Base-by-base conservation (phyloP, 30 jellyfish, hydroid and myxozoan genomes). In the Turritopsis rubra region DNA sequence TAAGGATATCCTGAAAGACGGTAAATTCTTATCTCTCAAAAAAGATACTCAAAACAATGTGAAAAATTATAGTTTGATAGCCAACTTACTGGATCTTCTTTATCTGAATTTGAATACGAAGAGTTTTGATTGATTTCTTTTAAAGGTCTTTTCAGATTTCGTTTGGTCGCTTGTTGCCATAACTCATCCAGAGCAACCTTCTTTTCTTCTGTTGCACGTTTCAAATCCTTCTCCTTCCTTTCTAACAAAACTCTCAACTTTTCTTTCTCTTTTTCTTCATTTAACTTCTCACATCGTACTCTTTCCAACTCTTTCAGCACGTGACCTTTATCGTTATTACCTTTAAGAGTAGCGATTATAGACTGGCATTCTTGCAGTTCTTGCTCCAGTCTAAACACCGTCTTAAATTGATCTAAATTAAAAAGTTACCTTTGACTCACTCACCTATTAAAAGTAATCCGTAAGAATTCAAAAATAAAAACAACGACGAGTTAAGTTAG, bases 161-260 rank as follows among this genome's bases (percentile, higher is more conserved):
- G 77, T 68, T 74, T 74, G 19, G 41, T 41, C 16, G 65, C 65
- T 23, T 24, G 65, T 74, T 29, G 28, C 60, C 53, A 29, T 41
- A 74, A 41, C 41, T 74, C 82, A 29, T 74, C 82, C 60, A 74
- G 24, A 26, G 82, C 82, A 21, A 41, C 65, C 0, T n/a, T 18
- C 82, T 74, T 74, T 29, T 74, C 82, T 22, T 23, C 65, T 74
- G 65, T 26, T 0, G 24, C 65, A 23, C 60, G 53, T 27, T 68
- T 27, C 30, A 68, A 68, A 21, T 74, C 82, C n/a, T 74, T 74
- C 60, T 74, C 82, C 9, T 74, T 74, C 18, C 8, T 0, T 21
- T 28, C 82, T n/a, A 74, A 29, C 70, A 68, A n/a, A 23, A 7
- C 77, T 68, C 41, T 18, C 60, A 74, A 74, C 53, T 26, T 0